These are phyloP conservation scores for Glyptemys insculpta DNA, from an alignment of 2,797 vertebrate species.

Conservation along the genomic window DNA sequence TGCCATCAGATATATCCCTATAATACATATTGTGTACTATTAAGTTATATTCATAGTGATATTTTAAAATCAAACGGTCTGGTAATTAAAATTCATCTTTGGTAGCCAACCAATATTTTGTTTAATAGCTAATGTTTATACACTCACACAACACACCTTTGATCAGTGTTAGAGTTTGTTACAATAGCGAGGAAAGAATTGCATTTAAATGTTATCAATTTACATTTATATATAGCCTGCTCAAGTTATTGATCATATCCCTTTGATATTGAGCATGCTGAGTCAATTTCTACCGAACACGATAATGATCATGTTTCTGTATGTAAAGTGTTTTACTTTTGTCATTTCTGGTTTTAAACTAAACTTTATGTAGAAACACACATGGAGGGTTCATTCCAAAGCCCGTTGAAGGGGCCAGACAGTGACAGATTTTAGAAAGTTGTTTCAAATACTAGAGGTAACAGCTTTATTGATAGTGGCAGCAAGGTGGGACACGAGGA, in stretches of 20 bases:
- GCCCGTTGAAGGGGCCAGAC: background rate
- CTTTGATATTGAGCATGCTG: background rate
- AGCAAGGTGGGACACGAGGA: background rate
- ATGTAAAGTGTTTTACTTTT: background rate
- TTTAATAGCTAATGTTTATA: background rate
- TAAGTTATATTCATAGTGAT: background rate
- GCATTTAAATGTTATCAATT: background rate
- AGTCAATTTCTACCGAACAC: background rate
- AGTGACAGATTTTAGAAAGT: background rate
- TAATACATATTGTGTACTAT: background rate
- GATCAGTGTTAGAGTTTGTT: background rate
- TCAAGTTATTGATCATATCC: background rate
- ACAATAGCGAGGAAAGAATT: background rate
- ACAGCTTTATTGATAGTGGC: background rate
- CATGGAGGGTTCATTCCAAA: rapidly evolving
- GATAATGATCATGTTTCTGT: background rate
- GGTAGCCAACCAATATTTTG: background rate
- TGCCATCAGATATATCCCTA: background rate
- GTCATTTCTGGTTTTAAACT: background rate
- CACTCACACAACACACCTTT: background rate
- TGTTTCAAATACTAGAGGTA: background rate
- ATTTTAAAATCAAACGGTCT: background rate
- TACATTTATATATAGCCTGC: background rate
- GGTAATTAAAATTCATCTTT: background rate
- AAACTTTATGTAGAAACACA: background rate